phyloP scores from a whole-genome alignment of 2,113 vertebrate species.

The Thomomys bottae region DNA sequence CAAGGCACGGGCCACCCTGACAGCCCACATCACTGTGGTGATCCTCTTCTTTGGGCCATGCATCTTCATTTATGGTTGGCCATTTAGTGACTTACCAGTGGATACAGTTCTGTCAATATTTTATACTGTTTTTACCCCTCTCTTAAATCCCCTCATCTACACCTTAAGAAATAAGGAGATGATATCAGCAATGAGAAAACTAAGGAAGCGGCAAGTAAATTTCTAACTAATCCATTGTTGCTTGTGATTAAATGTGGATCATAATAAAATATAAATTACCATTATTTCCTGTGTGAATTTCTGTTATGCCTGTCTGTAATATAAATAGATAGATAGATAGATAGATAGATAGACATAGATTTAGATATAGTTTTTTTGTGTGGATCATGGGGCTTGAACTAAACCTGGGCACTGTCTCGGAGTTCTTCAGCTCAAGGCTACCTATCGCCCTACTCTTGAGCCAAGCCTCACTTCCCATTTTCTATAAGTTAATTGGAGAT shows the following conservation, averaged over 20 bases:
- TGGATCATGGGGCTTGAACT: too few species aligned
- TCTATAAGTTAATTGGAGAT: too few species aligned
- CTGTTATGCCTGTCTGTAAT: background rate
- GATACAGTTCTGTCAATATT: conserved; percentile 66
- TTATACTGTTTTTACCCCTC: conserved; percentile 60
- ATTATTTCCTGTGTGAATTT: background rate
- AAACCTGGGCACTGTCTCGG: too few species aligned
- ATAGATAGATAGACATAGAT: too few species aligned
- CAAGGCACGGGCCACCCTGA: conserved; percentile 53
- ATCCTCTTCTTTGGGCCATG: too few species aligned
- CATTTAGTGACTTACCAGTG: conserved; percentile 48
- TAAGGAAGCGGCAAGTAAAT: background rate
- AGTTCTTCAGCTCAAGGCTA: too few species aligned
- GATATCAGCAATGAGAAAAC: conserved; percentile 55
- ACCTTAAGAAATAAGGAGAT: conserved; percentile 69
- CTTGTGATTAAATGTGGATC: background rate
- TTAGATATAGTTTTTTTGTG: too few species aligned
- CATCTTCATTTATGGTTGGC: conserved; percentile 64
- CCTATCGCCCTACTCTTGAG: too few species aligned
- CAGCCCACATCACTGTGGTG: conserved; percentile 57
- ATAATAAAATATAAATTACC: background rate
- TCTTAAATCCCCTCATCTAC: conserved; percentile 70
- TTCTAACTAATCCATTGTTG: background rate
- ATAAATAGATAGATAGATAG: too few species aligned
- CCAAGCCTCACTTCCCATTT: too few species aligned